A percentile compares a stretch with the other conserved stretches of the same genome.
These are phyloP conservation scores for Cebus imitator DNA, from an alignment of 2,113 vertebrate species.

Conservation along the genomic window DNA sequence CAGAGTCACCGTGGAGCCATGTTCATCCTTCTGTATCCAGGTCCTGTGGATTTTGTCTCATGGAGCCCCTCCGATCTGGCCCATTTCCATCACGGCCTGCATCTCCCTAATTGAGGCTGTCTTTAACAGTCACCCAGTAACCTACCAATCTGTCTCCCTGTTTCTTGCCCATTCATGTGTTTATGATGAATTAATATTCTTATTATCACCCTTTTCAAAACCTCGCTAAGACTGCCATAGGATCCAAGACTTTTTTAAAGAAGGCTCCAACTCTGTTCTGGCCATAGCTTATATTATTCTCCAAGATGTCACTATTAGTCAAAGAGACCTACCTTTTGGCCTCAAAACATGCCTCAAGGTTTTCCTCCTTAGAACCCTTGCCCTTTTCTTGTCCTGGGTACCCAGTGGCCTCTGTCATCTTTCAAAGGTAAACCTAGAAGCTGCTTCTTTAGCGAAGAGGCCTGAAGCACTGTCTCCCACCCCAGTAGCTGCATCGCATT, in stretches of 20 bases:
- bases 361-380: background rate
- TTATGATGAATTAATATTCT: background rate
- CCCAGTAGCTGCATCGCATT: rapidly evolving
- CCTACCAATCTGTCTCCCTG: background rate
- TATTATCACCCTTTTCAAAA: background rate
- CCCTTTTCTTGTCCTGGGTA: background rate
- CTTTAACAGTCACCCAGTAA: background rate
- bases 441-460: background rate
- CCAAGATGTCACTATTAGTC: background rate
- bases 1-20: background rate
- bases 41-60: background rate
- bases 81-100: background rate
- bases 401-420: background rate
- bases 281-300: background rate
- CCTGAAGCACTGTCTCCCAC: rapidly evolving
- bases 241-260: background rate
- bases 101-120: background rate
- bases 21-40: background rate
- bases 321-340: background rate
- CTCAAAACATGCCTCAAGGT: background rate
- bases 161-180: background rate
- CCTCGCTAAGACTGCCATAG: background rate
- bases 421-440: background rate
- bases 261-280: background rate
- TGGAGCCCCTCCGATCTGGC: background rate